These are phyloP conservation scores for Petrosia ficiformis DNA, from an alignment of 37 sponge, comb jelly and placozoan species.

Conservation along the genomic window DNA sequence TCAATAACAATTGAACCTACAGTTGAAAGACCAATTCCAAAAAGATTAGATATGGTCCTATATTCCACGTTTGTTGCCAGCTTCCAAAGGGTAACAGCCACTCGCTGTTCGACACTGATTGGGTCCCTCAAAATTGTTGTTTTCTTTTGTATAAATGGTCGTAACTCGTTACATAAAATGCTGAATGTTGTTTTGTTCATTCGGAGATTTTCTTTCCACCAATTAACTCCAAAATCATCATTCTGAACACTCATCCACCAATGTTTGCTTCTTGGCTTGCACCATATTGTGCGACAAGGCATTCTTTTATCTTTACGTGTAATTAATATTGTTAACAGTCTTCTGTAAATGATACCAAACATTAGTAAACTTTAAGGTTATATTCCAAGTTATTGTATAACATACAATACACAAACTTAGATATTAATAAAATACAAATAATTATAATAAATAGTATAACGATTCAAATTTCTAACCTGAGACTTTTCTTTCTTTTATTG, in stretches of 20 bases:
- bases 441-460: too few relatives aligned
- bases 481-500: too few relatives aligned
- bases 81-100: conserved; percentile 35
- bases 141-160: neutral
- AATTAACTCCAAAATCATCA: conserved; percentile 12
- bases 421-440: too few relatives aligned
- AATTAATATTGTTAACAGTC: too few relatives aligned
- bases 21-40: conserved; percentile 23
- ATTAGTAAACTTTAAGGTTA: too few relatives aligned
- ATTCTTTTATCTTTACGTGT: too few relatives aligned
- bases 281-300: too few relatives aligned
- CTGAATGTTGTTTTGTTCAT: conserved; percentile 15
- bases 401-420: too few relatives aligned
- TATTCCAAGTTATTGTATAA: too few relatives aligned
- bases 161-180: conserved; percentile 7
- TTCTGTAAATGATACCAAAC: too few relatives aligned
- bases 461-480: too few relatives aligned
- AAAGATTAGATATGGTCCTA: conserved; percentile 13
- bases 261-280: neutral
- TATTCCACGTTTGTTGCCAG: conserved; percentile 30
- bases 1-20: conserved; percentile 16
- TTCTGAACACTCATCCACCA: conserved; percentile 3
- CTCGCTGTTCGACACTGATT: conserved; percentile 4
- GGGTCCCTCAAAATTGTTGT: neutral
- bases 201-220: conserved; percentile 23